These are phyloP conservation scores for Ennomos fuscantarius DNA, from an alignment of 2,888 invertebrate genomes.

Conservation along the genomic window DNA sequence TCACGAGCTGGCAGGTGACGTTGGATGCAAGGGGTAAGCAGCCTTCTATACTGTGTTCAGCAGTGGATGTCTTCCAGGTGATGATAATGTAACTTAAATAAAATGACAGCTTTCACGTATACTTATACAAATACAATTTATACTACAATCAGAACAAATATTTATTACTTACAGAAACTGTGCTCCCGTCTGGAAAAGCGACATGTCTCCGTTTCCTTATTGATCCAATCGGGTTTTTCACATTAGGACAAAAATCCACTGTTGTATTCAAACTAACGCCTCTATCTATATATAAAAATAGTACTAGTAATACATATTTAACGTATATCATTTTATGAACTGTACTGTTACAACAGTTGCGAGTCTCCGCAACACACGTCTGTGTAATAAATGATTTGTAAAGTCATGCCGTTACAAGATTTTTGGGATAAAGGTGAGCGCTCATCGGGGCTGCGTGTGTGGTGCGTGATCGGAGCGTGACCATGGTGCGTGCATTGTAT, in stretches of 20 bases:
- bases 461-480: constrained; percentile 14
- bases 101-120: background rate
- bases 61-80: too few species aligned
- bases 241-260: constrained; percentile 50
- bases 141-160: background rate
- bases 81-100: too few species aligned
- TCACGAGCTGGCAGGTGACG: too few species aligned
- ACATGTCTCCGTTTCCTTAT: constrained; percentile 56
- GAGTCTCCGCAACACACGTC: too few species aligned
- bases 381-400: constrained; percentile 1
- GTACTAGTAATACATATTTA: constrained; percentile 21
- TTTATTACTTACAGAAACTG: constrained; percentile 46
- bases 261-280: constrained; percentile 18
- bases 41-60: too few species aligned
- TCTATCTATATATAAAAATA: constrained; percentile 21
- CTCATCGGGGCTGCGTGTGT: constrained; percentile 7
- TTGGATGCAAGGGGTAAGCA: too few species aligned
- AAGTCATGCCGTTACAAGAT: constrained; percentile 15
- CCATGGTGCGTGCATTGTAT: background rate
- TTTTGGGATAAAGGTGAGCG: constrained; percentile 9
- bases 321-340: constrained; percentile 28
- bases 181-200: constrained; percentile 52
- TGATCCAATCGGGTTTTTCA: constrained; percentile 44
- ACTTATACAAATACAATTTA: background rate
- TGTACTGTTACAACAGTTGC: constrained; percentile 8